A percentile compares a stretch with the other conserved stretches of the same genome.
Conservation (phyloP, 2,888 invertebrate genomes). For the Agrotis clavis region DNA sequence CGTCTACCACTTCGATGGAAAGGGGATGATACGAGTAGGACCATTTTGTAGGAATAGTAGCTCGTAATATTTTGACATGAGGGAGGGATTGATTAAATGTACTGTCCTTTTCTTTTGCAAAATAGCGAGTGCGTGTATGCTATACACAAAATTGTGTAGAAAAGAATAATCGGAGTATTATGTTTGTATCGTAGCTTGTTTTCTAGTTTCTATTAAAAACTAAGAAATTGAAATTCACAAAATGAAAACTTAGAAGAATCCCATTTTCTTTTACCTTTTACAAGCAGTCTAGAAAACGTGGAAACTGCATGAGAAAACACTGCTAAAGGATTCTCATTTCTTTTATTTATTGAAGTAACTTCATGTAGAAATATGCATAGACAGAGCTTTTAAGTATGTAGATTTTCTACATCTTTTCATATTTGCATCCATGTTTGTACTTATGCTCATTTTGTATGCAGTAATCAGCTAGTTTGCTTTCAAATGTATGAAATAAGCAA, state of each 20-base stretch:
- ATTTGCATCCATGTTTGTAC: constrained; percentile 13
- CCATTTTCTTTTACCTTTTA: not conserved
- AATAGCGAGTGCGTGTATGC: constrained; percentile 1
- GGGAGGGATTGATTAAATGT: not conserved
- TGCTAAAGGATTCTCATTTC: not conserved
- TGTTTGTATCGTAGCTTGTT: not conserved
- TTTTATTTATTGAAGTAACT: constrained; percentile 20
- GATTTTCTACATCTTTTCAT: constrained; percentile 11
- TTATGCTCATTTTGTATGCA: constrained; percentile 17
- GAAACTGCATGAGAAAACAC: constrained; percentile 7
- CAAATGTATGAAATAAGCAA: not conserved
- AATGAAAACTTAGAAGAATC: constrained; percentile 7
- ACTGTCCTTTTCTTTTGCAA: constrained; percentile 3
- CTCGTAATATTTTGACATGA: not conserved
- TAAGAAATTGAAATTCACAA: not conserved
- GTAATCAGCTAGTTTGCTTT: constrained; percentile 18
- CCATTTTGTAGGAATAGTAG: not conserved
- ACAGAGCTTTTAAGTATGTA: constrained; percentile 9
- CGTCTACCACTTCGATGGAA: too few species aligned
- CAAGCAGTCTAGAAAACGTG: not conserved
- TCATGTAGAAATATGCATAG: constrained; percentile 15
- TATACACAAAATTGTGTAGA: not conserved
- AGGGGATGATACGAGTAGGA: not conserved
- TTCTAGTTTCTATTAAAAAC: not conserved
- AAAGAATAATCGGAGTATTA: not conserved